A percentile compares a stretch with the other conserved stretches of the same genome.
These are phyloP conservation scores for Poecilobothrus nobilitatus DNA, from an alignment of 2,888 invertebrate genomes.

Conservation along the genomic window DNA sequence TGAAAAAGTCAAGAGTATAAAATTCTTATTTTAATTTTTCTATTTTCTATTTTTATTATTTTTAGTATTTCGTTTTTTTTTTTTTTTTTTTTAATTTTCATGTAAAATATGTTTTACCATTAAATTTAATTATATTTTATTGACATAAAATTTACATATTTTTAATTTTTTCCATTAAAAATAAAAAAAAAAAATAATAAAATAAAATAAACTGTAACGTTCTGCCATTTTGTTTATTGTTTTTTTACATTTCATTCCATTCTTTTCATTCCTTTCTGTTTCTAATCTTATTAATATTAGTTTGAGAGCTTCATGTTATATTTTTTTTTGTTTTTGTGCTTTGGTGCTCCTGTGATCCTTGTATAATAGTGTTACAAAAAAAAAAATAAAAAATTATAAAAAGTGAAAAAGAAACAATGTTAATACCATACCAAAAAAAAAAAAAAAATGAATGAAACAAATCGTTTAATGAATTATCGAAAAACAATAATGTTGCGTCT, in stretches of 20 bases:
- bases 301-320: neutral
- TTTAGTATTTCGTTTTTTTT: too few relatives aligned
- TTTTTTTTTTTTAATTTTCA: neutral
- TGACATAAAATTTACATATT: slow-evolving; percentile 6
- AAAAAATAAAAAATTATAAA: neutral
- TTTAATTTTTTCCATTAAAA: slow-evolving; percentile 6
- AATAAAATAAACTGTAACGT: too few relatives aligned
- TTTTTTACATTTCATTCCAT: too few relatives aligned
- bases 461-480: slow-evolving; percentile 18
- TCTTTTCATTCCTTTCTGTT: neutral
- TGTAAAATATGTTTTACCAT: slow-evolving; percentile 6
- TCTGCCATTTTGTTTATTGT: too few relatives aligned
- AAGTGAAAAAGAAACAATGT: neutral
- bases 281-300: slow-evolving; percentile 1
- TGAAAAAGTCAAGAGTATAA: too few relatives aligned
- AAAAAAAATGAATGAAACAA: slow-evolving; percentile 7
- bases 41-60: too few relatives aligned
- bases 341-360: neutral
- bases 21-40: too few relatives aligned
- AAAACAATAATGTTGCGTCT: slow-evolving; percentile 22
- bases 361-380: neutral
- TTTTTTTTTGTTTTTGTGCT: neutral
- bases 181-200: too few relatives aligned
- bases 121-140: slow-evolving; percentile 6
- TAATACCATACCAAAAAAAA: neutral